Percentiles rank a stretch among this genome's conserved stretches.
These are phyloP conservation scores for Agapornis roseicollis DNA, from an alignment of 2,113 vertebrate species.

Conservation along the genomic window DNA sequence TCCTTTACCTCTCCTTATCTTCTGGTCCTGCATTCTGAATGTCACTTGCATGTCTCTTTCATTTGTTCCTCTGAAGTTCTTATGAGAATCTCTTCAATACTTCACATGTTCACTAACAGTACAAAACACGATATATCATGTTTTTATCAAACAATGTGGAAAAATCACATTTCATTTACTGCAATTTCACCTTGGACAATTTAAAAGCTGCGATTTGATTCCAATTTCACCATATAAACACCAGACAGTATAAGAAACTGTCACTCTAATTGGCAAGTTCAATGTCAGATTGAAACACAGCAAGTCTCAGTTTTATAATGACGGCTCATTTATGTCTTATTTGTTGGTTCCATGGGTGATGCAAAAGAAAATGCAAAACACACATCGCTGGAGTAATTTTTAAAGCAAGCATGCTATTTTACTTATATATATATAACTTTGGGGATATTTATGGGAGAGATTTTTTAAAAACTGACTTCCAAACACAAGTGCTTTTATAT, in stretches of 20 bases:
- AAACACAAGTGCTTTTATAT: background rate
- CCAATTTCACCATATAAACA: background rate
- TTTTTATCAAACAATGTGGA: slow-evolving; percentile 21
- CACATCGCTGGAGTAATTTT: background rate
- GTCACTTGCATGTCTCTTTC: background rate
- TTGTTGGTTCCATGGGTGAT: background rate
- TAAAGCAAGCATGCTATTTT: background rate
- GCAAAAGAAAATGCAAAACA: background rate
- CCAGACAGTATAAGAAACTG: slow-evolving; percentile 5
- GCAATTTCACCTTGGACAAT: background rate
- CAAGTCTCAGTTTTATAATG: background rate
- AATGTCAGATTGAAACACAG: background rate
- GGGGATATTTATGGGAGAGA: background rate
- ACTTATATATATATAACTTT: background rate
- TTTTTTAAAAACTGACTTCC: background rate
- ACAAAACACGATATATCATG: background rate
- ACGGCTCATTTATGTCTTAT: background rate
- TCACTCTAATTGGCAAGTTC: background rate
- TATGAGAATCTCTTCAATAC: background rate
- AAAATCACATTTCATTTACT: background rate
- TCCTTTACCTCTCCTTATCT: background rate
- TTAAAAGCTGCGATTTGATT: slow-evolving; percentile 12
- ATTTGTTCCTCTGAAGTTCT: slow-evolving; percentile 8
- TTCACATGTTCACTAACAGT: background rate
- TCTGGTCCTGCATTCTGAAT: background rate